Evolutionary conservation across 2,797 vertebrate genomes (phyloP).

Genomic region (Rhabdophis nuchalis): DNA sequence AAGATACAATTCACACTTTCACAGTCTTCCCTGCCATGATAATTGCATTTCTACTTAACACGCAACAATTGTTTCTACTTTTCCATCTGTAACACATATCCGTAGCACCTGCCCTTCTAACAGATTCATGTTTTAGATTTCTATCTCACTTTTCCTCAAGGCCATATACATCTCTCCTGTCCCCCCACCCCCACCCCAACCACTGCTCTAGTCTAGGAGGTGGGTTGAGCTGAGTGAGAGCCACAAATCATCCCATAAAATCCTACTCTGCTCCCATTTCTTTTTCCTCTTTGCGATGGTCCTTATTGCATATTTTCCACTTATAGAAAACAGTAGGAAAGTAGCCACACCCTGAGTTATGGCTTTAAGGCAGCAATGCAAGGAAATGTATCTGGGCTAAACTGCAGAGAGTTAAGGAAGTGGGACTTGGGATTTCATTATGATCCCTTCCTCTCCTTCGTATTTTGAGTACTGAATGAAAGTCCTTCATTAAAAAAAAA

Average conservation of each 20-base stretch:
- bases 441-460: background rate
- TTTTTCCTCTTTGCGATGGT: background rate
- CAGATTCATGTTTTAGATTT: background rate
- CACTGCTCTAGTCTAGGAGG: background rate
- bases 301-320: background rate
- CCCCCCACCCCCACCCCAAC: background rate
- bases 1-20: background rate
- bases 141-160: background rate
- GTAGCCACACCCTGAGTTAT: background rate
- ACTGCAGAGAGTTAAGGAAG: background rate
- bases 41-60: background rate
- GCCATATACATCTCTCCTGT: background rate
- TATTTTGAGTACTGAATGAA: background rate
- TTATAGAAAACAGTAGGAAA: background rate
- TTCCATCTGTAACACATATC: background rate
- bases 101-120: background rate
- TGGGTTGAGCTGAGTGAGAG: background rate
- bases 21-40: background rate
- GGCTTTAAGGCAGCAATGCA: background rate
- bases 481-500: background rate
- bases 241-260: background rate
- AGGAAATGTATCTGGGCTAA: background rate
- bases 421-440: background rate
- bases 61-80: background rate
- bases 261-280: background rate